phyloP scores from a whole-genome alignment of 2,113 vertebrate genomes.

The Melanerpes formicivorus region DNA sequence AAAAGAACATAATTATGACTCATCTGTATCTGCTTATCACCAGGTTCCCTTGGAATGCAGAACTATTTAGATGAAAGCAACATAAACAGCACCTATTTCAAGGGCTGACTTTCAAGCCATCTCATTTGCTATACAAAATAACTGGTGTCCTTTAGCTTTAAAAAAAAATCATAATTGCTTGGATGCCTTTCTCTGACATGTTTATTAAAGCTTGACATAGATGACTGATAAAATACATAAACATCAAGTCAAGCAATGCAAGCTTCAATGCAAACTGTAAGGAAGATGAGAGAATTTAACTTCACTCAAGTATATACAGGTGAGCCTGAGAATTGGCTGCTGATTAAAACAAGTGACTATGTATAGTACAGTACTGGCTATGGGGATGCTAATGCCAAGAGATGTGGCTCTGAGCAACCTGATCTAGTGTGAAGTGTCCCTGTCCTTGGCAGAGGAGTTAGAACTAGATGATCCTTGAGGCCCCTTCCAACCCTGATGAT shows the following conservation, averaged over 20 bases:
- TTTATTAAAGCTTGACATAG: background rate
- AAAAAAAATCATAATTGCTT: background rate
- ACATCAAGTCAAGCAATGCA: background rate
- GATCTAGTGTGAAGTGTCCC: no score
- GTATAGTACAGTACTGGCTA: background rate
- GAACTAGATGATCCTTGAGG: no score
- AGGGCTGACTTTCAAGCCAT: background rate
- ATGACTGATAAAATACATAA: background rate
- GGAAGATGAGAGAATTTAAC: background rate
- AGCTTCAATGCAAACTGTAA: background rate
- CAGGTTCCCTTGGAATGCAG: background rate
- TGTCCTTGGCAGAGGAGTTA: no score
- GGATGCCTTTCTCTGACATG: background rate
- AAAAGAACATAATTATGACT: constrained; percentile 43
- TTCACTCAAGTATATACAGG: background rate
- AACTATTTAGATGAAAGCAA: background rate
- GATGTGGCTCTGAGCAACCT: background rate
- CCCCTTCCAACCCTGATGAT: no score
- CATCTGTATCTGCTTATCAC: background rate
- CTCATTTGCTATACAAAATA: background rate
- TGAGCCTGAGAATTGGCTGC: background rate
- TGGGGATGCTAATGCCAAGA: background rate
- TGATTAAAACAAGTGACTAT: background rate
- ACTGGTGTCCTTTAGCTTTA: background rate
- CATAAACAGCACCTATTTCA: background rate